Evolutionary conservation across 2,888 invertebrate species (phyloP).

Genomic region (Acholoe squamosa): DNA sequence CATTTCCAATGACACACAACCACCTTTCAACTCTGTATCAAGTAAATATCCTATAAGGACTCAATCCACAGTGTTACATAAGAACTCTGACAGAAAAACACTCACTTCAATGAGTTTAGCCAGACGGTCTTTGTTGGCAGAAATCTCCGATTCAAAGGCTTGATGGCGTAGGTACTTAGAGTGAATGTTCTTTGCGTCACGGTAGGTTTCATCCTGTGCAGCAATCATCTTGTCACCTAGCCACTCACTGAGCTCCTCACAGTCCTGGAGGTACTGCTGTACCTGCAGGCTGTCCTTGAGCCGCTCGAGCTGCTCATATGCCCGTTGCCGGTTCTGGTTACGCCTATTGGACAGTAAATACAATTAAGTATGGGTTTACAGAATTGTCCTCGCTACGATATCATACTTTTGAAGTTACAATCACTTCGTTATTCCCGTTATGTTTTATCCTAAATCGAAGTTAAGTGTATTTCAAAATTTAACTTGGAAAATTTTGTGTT

Average conservation of each 20-base stretch:
- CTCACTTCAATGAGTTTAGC: slow-evolving; percentile 79
- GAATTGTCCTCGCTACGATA: too few species aligned
- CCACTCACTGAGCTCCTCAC: slow-evolving; percentile 93
- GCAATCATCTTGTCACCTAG: slow-evolving; percentile 99
- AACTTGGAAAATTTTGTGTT: too few species aligned
- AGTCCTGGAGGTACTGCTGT: slow-evolving; percentile 93
- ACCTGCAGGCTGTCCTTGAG: slow-evolving; percentile 96
- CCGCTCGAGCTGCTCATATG: slow-evolving; percentile 94
- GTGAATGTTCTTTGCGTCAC: slow-evolving; percentile 98
- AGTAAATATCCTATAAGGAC: too few species aligned
- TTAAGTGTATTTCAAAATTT: too few species aligned
- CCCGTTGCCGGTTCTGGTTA: slow-evolving; percentile 94
- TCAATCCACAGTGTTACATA: too few species aligned
- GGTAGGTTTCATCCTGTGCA: slow-evolving; percentile 98
- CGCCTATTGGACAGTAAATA: slow-evolving; percentile 84
- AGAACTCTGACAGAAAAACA: too few species aligned
- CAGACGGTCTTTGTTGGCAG: slow-evolving; percentile 89
- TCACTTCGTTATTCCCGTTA: too few species aligned
- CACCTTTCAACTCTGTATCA: too few species aligned
- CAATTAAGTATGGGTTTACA: too few species aligned
- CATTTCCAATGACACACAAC: too few species aligned
- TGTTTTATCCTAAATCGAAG: too few species aligned
- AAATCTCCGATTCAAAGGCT: slow-evolving; percentile 99
- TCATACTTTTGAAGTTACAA: too few species aligned
- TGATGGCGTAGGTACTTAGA: slow-evolving; percentile 99